Evolutionary conservation across 2,888 invertebrate genomes (phyloP).

Genomic region (Caenorhabditis sp.): DNA sequence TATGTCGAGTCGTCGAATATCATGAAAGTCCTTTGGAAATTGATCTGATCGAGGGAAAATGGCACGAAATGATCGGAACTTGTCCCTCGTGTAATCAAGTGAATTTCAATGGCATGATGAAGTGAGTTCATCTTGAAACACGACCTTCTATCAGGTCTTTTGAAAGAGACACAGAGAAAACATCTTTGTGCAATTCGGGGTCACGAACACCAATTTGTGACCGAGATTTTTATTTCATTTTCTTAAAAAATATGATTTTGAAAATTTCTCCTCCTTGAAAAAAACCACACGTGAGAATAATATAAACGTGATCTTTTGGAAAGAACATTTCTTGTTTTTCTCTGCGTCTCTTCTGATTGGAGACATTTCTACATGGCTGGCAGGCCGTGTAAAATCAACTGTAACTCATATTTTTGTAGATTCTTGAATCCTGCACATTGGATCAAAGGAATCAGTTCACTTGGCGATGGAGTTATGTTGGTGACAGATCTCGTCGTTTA

Average conservation of each 20-base stretch:
- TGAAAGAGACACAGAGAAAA: too few species aligned
- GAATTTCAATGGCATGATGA: conserved; percentile 49
- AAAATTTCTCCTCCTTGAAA: too few species aligned
- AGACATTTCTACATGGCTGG: background rate
- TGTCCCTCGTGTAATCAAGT: conserved; percentile 67
- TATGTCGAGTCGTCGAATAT: conserved; percentile 61
- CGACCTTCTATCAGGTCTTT: too few species aligned
- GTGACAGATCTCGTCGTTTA: conserved; percentile 56
- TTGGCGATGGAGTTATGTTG: conserved; percentile 56
- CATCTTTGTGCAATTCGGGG: background rate
- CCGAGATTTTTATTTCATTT: too few species aligned
- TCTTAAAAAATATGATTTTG: too few species aligned
- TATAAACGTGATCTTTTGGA: too few species aligned
- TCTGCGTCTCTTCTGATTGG: too few species aligned
- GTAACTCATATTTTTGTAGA: conserved; percentile 7
- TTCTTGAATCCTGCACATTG: conserved; percentile 61
- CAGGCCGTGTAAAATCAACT: too few species aligned
- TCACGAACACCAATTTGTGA: too few species aligned
- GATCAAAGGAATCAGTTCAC: conserved; percentile 58
- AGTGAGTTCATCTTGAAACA: conserved; percentile 6
- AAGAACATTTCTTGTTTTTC: too few species aligned
- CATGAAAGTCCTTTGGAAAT: conserved; percentile 55
- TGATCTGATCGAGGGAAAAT: conserved; percentile 51
- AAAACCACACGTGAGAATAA: too few species aligned
- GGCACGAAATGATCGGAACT: conserved; percentile 51